Base-by-base conservation (phyloP, 2,888 invertebrate genomes). In the Metalampra italica region DNA sequence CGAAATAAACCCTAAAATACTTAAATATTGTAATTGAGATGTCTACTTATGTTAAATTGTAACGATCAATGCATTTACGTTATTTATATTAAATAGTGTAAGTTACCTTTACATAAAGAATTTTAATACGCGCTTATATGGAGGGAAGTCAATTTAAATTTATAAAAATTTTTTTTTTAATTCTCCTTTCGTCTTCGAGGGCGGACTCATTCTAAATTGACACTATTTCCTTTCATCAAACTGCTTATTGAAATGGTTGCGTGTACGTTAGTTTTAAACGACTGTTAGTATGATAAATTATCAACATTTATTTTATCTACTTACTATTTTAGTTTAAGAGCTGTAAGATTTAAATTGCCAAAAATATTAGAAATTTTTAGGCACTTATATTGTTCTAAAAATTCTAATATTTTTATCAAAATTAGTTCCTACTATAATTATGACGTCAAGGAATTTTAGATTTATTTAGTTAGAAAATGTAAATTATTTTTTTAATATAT, bases 241-340 rank as follows among this genome's bases (percentile, higher is more conserved):
- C 47, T 64, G 56, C 60, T 57, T 66, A 59, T 67, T 62, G 49
- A 60, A 60, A 57, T 57, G 56, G 48, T 48, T 57, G 49, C 60
- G 56, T 67, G 68, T 70, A 71, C 68, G 61, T 68, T 55, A 66
- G 53, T 63, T 66, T 75, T 22, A 22, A 22, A 22, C 22, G 71
- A 78, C 70, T 68, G 44, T 50, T 63, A 61, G 80, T 82, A 82
- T 78, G 82, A 82, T 82, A 64, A 62, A 64, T 64, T 64, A 64
- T 64, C 63, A 64, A 56, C n/a, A 12, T 46, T 29, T 42, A 42
- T 30, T 43, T 47, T 51, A 9, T 46, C 48, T 50, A 52, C 37
- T 45, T 52, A 49, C 22, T 38, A 43, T 43, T 46, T 22, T 50
- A 47, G 40, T n/a, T 12, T 46, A 47, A 47, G 34, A 4, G 2